These are phyloP conservation scores for Perithous albicinctus DNA, from an alignment of 2,888 invertebrate species.

Conservation along the genomic window DNA sequence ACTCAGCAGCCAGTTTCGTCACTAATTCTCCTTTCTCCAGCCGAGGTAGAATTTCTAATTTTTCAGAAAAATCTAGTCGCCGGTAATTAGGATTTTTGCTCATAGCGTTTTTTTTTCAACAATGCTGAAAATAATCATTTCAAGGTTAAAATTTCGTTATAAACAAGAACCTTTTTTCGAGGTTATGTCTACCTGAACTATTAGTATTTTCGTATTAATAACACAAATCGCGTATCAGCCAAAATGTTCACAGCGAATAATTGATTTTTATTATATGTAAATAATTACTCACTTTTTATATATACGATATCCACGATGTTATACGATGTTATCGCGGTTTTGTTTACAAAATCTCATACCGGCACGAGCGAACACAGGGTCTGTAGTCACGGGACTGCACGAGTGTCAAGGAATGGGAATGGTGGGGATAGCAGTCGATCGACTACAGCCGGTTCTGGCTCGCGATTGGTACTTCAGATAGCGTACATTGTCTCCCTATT, in stretches of 20 bases:
- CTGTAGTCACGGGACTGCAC: conserved; percentile 39
- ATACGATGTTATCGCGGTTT: conserved; percentile 24
- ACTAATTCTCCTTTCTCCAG: conserved; percentile 38
- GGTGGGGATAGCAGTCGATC: too few species aligned
- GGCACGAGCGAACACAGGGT: conserved; percentile 39
- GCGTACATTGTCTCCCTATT: conserved; percentile 34
- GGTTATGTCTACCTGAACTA: conserved; percentile 36
- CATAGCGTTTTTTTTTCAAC: conserved; percentile 32
- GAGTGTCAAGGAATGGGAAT: conserved; percentile 34
- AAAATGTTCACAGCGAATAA: conserved; percentile 38
- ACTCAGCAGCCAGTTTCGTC: conserved; percentile 36
- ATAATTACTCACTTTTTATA: conserved; percentile 41
- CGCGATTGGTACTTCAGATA: conserved; percentile 44
- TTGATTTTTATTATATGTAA: conserved; percentile 34
- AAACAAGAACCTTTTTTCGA: conserved; percentile 32
- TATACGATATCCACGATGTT: too few species aligned
- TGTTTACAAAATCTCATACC: conserved; percentile 36
- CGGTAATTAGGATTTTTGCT: conserved; percentile 33
- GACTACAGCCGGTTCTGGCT: conserved; percentile 39
- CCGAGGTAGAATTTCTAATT: conserved; percentile 35
- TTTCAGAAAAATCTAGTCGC: conserved; percentile 39
- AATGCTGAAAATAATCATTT: conserved; percentile 37
- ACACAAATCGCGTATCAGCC: conserved; percentile 29
- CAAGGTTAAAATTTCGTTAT: conserved; percentile 34
- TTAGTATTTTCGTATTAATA: conserved; percentile 37